A percentile compares a stretch with the other conserved stretches of the same genome.
These are phyloP conservation scores for Microcebus murinus DNA, from an alignment of 2,113 vertebrate species.

Conservation along the genomic window DNA sequence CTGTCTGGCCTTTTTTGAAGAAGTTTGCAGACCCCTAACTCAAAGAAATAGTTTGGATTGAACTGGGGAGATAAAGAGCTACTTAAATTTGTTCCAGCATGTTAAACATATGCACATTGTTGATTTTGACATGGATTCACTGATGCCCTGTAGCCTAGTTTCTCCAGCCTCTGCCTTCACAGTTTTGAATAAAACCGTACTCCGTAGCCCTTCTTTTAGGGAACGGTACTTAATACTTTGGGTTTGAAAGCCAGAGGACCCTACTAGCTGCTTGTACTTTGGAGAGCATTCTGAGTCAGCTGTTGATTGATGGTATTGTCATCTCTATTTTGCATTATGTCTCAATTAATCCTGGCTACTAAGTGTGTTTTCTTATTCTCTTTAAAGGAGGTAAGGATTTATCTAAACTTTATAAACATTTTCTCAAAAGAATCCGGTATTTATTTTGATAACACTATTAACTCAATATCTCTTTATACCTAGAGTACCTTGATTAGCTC, in stretches of 20 bases:
- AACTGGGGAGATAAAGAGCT: background rate
- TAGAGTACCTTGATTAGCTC: background rate
- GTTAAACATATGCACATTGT: background rate
- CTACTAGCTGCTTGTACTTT: background rate
- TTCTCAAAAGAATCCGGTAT: conserved; percentile 1
- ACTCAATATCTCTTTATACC: background rate
- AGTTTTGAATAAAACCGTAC: background rate
- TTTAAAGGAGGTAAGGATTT: background rate
- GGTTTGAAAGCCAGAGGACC: background rate
- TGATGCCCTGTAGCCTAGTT: background rate
- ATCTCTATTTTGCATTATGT: background rate
- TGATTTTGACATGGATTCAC: background rate
- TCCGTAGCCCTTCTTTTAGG: background rate
- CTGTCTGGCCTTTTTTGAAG: background rate
- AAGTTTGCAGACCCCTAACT: background rate
- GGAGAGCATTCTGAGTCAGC: background rate
- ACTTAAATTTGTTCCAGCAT: background rate
- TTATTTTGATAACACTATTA: conserved; percentile 54
- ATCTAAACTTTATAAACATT: conserved; percentile 50
- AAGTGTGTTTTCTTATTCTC: background rate
- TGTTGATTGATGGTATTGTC: background rate
- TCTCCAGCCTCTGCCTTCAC: background rate
- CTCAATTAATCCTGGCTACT: background rate
- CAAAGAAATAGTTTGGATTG: background rate
- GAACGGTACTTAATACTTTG: background rate